A percentile compares a stretch with the other conserved stretches of the same genome.
These are phyloP conservation scores for Epinotia bilunana DNA, from an alignment of 2,888 invertebrate species.

Conservation along the genomic window DNA sequence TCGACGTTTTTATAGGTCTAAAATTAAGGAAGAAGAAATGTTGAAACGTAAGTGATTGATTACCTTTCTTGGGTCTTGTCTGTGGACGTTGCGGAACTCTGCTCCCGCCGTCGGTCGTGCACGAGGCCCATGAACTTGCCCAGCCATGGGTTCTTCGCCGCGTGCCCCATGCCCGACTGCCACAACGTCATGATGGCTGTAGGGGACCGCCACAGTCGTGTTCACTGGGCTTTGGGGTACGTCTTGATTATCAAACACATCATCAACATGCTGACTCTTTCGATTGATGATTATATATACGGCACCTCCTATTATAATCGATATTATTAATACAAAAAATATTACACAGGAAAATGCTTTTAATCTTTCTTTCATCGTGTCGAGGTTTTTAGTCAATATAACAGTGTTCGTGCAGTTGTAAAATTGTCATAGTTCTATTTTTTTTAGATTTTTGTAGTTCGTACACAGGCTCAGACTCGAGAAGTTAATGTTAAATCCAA, in stretches of 20 bases:
- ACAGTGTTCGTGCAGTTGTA: constrained; percentile 3
- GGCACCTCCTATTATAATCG: not conserved
- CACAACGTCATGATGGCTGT: constrained; percentile 50
- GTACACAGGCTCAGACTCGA: not conserved
- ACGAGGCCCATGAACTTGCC: constrained; percentile 52
- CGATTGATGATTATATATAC: not conserved
- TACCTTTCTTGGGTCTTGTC: constrained; percentile 51
- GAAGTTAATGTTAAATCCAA: no score
- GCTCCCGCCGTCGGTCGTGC: constrained; percentile 50
- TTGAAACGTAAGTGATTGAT: not conserved
- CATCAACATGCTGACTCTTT: not conserved
- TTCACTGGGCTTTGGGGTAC: constrained; percentile 1
- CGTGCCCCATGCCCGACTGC: constrained; percentile 54
- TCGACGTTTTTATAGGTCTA: not conserved
- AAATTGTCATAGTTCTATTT: not conserved
- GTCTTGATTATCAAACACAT: not conserved
- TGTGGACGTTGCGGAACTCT: constrained; percentile 49
- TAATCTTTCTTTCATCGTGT: constrained; percentile 1
- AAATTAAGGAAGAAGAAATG: not conserved
- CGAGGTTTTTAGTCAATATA: constrained; percentile 2
- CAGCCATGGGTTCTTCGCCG: constrained; percentile 53
- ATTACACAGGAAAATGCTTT: not conserved
- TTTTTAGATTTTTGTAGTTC: not conserved
- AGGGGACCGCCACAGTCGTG: constrained; percentile 37
- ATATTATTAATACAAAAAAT: not conserved